Conservation (phyloP, 2,888 invertebrate genomes). For the Apantesis nais region DNA sequence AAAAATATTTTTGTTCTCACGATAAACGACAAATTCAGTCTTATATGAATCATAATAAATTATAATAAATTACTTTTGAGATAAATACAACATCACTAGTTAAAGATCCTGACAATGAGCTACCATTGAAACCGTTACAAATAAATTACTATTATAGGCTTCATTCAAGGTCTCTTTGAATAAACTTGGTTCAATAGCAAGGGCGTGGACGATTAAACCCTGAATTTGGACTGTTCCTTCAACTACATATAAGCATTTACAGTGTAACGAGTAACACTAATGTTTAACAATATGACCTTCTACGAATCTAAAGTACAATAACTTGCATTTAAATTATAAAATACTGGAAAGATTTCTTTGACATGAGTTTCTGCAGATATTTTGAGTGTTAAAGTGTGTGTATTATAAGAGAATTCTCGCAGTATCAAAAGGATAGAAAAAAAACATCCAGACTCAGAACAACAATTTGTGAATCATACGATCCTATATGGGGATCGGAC, state of each 20-base stretch:
- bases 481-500: too few species aligned
- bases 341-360: background rate
- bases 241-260: slow-evolving; percentile 18
- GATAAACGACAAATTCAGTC: background rate
- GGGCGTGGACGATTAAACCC: slow-evolving; percentile 40
- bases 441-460: too few species aligned
- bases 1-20: background rate
- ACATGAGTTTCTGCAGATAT: too few species aligned
- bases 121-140: slow-evolving; percentile 4
- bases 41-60: background rate
- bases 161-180: slow-evolving; percentile 22
- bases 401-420: too few species aligned
- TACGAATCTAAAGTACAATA: background rate
- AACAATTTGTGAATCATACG: too few species aligned
- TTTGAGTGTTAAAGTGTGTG: too few species aligned
- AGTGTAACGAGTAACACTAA: slow-evolving; percentile 8
- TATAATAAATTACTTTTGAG: background rate
- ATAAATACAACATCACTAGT: background rate
- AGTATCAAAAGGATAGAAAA: too few species aligned
- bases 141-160: slow-evolving; percentile 9
- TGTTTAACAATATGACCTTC: background rate
- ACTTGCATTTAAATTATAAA: background rate
- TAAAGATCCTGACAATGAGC: background rate
- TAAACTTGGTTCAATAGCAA: slow-evolving; percentile 39
- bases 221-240: slow-evolving; percentile 16